Base-by-base conservation (phyloP, 1,140 invertebrate species). In the Vanessa tameamea region DNA sequence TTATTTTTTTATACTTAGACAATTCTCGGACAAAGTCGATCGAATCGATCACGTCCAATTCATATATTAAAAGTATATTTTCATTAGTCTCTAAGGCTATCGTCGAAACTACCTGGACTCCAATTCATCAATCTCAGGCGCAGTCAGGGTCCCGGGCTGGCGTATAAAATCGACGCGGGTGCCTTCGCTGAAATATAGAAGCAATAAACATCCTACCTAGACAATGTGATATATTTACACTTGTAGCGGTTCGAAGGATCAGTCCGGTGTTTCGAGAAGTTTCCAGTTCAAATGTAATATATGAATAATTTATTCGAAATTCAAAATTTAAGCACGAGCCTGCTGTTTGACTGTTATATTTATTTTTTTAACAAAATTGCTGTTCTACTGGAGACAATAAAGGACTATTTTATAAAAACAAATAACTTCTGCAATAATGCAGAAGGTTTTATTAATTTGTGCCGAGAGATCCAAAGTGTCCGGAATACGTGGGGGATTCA, bases 171-270 rank as follows among this genome's bases (percentile, higher is more conserved):
- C 73, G 69, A 78, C 65, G 59, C 64, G 67, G 50, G 63, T 73
- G 71, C 43, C 55, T 63, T 67, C 50, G 63, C 61, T 79, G 75
- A 79, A 73, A 77, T 79, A 79, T 79, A 66, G 75, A 68, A 68
- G 72, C 72, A 76, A 79, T 79, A 79, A 78, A 79, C 78, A 79
- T 79, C 71, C 55, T 67, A 71, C 72, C 72, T 79, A 64, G 73
- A 70, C 72, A 73, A 68, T 53, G 67, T 76, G 73, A 75, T 76
- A 65, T 73, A 68, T 73, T 16, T 71, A 77, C 67, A 68, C 47
- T 15, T 73, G 75, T 16, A 69, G 61, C 37, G 23, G 70, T n/a
- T 63, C 9, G 37, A 63, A 11, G 23, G 57, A 14, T 47, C 61
- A 31, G 23, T 55, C 14, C 47, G 47, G 9, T 9, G 6, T 50